phyloP scores from a whole-genome alignment of 1,140 invertebrate genomes.

The Araneus ventricosus region DNA sequence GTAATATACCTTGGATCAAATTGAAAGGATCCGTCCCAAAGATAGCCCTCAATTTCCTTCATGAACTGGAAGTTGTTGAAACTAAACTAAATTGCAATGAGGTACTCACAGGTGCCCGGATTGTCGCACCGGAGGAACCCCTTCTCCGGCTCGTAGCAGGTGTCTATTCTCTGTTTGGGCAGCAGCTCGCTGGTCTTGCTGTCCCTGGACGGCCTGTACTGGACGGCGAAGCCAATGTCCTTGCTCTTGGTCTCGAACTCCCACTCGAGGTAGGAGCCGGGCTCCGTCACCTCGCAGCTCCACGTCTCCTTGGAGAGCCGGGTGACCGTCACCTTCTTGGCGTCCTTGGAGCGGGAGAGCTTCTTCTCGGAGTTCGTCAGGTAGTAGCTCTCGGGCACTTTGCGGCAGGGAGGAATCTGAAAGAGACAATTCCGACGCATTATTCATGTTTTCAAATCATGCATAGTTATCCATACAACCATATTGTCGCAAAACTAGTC shows the following conservation, averaged over 20 bases:
- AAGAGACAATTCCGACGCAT: too few species aligned
- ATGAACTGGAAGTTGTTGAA: too few species aligned
- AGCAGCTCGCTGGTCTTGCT: neutral
- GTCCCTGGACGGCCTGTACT: neutral
- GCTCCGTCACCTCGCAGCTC: neutral
- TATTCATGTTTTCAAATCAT: too few species aligned
- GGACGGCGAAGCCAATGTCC: neutral
- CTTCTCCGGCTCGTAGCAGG: neutral
- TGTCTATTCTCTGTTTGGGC: conserved; percentile 51
- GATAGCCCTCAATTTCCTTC: too few species aligned
- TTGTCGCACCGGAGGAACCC: conserved; percentile 44
- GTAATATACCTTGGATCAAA: too few species aligned
- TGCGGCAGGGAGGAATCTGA: conserved; percentile 87
- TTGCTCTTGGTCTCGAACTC: conserved; percentile 9
- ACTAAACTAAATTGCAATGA: too few species aligned
- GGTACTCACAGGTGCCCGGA: conserved; percentile 33
- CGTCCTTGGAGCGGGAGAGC: neutral
- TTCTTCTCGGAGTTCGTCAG: conserved; percentile 78
- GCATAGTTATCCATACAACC: too few species aligned
- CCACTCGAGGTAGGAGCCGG: conserved; percentile 7
- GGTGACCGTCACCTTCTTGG: neutral
- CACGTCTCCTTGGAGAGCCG: neutral
- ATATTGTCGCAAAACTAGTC: too few species aligned
- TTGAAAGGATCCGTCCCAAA: too few species aligned
- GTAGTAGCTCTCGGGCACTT: conserved; percentile 89